A percentile compares a stretch with the other conserved stretches of the same genome.
These are phyloP conservation scores for Oryzias melastigma DNA, from an alignment of 2,113 vertebrate genomes.

Conservation along the genomic window DNA sequence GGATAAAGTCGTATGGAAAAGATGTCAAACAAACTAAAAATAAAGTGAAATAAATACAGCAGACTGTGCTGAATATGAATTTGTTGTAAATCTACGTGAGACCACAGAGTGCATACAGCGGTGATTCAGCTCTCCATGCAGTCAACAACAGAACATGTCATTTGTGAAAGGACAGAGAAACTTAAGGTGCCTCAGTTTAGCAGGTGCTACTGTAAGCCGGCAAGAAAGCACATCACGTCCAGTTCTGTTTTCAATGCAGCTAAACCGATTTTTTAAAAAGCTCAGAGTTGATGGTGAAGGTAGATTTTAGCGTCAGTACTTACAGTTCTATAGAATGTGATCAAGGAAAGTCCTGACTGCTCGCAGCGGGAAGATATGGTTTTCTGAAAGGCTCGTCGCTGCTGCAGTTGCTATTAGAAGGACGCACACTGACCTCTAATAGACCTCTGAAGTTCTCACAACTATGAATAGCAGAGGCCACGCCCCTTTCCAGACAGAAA, in stretches of 20 bases:
- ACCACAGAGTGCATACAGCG: background rate
- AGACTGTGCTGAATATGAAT: background rate
- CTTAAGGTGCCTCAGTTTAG: background rate
- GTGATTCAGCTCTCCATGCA: background rate
- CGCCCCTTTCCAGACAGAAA: conserved; percentile 61
- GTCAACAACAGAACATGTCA: background rate
- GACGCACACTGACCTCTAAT: conserved; percentile 65
- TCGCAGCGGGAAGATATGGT: conserved; percentile 9
- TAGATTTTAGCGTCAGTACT: conserved; percentile 40
- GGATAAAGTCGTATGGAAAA: conserved; percentile 17
- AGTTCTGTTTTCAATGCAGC: background rate
- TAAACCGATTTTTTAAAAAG: background rate
- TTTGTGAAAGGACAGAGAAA: background rate
- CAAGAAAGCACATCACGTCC: background rate
- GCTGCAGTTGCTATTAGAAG: conserved; percentile 55
- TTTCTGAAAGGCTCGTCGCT: conserved; percentile 31
- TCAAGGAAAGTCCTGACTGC: conserved; percentile 17
- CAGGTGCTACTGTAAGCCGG: conserved; percentile 2
- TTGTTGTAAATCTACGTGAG: background rate
- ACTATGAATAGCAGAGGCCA: conserved; percentile 72
- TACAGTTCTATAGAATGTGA: conserved; percentile 39
- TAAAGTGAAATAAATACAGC: background rate
- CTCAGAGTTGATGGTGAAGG: background rate
- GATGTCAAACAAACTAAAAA: background rate
- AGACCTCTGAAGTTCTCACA: conserved; percentile 60